These are phyloP conservation scores for Drosophila grimshawi DNA, from an alignment of 1,140 invertebrate genomes.

Conservation along the genomic window DNA sequence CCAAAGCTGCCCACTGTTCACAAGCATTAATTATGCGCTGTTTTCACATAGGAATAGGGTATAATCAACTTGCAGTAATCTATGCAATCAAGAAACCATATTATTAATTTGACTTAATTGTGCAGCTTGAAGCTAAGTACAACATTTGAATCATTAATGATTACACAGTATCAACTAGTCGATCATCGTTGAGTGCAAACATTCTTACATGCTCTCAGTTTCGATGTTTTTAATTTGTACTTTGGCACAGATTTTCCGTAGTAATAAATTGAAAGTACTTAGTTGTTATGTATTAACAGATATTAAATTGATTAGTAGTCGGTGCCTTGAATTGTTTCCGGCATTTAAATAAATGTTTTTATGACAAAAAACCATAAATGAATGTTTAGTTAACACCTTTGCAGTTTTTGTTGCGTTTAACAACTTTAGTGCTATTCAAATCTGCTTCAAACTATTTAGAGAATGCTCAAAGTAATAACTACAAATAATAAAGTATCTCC, in stretches of 20 bases:
- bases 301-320: conserved; percentile 71
- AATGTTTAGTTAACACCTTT: too few species aligned
- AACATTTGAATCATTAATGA: too few species aligned
- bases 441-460: too few species aligned
- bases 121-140: too few species aligned
- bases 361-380: conserved; percentile 7
- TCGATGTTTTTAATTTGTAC: neutral
- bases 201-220: neutral
- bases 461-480: neutral
- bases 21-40: conserved; percentile 16
- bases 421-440: conserved; percentile 25
- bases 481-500: neutral
- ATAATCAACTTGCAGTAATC: neutral
- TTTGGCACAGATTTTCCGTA: conserved; percentile 32
- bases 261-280: conserved; percentile 70
- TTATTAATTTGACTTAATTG: too few species aligned
- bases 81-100: too few species aligned
- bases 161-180: neutral
- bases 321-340: conserved; percentile 53
- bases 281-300: conserved; percentile 59
- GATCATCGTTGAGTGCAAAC: neutral
- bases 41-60: neutral
- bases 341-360: conserved; percentile 44
- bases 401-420: neutral
- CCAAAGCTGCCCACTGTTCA: conserved; percentile 62